Base-by-base conservation (phyloP, 2,888 invertebrate species). In the Penaeus monodon region DNA sequence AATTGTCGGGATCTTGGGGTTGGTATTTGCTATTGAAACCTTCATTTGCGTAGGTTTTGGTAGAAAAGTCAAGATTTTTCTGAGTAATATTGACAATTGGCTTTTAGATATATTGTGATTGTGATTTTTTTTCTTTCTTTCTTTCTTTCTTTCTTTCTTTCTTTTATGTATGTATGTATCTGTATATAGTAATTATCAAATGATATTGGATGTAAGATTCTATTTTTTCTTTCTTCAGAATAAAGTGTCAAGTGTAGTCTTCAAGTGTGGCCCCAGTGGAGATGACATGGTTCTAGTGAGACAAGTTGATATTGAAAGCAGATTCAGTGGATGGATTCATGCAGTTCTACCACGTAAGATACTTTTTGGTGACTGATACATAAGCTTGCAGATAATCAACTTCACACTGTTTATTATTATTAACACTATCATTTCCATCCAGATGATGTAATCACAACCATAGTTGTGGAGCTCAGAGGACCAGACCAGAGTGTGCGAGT, bases 401-500 rank as follows among this genome's bases (percentile, higher is more conserved):
- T 20, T 57, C 3, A 57, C 57, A 57, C 3, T 57, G 17, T 57
- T 57, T 17, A 57, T 2, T 17, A 20, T 17, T 14, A 57, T 57
- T 20, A 57, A 57, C 17, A 17, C 57, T 17, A 57, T 57, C 57
- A 70, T 33, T 33, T 70, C 27, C 70, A 49, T 29, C 12, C 66
- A 88, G 88, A 66, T 63, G 88, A 88, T 57, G 64, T 64, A 33
- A 73, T 88, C 24, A 68, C 49, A 4, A 76, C 65, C 44, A 92
- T 95, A 3, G 93, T 98, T 7, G 93, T 98, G 86, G 97, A 98
- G 92, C 92, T 98, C 84, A 97, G 97, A 92, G 98, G 99, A 0
- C 96, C 97, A 0, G 98, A 98, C 92, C 96, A 97, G 92, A 96
- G 97, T 0, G 94, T 98, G 85, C 94, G 99, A 44, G 95, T 98